These are phyloP conservation scores for Cephus pygmeus DNA, from an alignment of 2,888 invertebrate genomes.

Conservation along the genomic window DNA sequence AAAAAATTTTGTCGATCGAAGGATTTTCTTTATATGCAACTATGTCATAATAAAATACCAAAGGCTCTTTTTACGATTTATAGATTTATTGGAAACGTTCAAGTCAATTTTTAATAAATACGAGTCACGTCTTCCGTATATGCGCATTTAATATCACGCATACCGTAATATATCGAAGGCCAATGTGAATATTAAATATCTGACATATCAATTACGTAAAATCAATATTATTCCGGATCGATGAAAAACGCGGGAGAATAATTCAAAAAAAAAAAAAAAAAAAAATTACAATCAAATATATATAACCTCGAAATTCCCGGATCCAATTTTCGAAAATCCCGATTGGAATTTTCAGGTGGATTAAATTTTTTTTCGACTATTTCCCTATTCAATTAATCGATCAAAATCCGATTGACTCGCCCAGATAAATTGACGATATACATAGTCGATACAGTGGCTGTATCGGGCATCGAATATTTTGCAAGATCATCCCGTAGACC, in stretches of 20 bases:
- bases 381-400: background rate
- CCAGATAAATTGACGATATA: background rate
- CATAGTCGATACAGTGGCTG: background rate
- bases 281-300: background rate
- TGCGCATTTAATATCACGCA: background rate
- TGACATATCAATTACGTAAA: background rate
- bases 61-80: background rate
- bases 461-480: background rate
- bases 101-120: background rate
- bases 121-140: background rate
- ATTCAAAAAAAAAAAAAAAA: background rate
- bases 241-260: background rate
- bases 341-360: background rate
- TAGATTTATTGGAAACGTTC: background rate
- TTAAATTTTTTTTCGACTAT: background rate
- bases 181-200: background rate
- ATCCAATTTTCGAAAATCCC: background rate
- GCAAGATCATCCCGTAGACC: background rate
- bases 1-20: no score
- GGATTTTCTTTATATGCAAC: background rate
- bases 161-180: background rate
- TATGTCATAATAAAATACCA: background rate
- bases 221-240: background rate
- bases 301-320: background rate
- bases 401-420: background rate